These are phyloP conservation scores for Helarctos malayanus DNA, from an alignment of 2,797 vertebrate species.

Conservation along the genomic window DNA sequence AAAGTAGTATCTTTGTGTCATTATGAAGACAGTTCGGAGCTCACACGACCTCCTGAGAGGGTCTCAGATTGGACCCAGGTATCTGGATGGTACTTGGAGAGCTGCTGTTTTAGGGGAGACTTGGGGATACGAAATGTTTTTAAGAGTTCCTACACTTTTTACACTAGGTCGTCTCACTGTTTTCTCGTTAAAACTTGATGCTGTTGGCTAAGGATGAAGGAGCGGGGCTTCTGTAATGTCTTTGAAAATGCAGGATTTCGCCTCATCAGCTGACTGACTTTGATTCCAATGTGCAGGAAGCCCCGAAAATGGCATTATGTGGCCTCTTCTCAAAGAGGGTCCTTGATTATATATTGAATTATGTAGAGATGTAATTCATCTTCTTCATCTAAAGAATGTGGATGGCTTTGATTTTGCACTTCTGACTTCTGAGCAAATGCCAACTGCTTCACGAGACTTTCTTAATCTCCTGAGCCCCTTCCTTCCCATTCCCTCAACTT, in stretches of 20 bases:
- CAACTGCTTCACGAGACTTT: neutral
- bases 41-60: neutral
- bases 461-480: neutral
- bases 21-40: neutral
- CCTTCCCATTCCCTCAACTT: neutral
- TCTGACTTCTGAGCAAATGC: neutral
- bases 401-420: constrained; percentile 27
- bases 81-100: neutral
- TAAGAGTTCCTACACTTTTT: neutral
- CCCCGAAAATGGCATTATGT: neutral
- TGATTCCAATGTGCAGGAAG: constrained; percentile 11
- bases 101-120: neutral
- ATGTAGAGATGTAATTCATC: neutral
- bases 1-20: neutral
- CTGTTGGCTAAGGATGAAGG: neutral
- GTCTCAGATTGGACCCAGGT: neutral
- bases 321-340: neutral
- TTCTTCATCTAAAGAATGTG: neutral
- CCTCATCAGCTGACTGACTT: neutral
- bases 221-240: neutral
- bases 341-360: neutral
- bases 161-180: neutral
- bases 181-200: constrained; percentile 22
- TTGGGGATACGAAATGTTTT: neutral
- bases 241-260: constrained; percentile 36